Evolutionary conservation across 2,888 invertebrate species (phyloP).

Genomic region (Sicus ferrugineus): DNA sequence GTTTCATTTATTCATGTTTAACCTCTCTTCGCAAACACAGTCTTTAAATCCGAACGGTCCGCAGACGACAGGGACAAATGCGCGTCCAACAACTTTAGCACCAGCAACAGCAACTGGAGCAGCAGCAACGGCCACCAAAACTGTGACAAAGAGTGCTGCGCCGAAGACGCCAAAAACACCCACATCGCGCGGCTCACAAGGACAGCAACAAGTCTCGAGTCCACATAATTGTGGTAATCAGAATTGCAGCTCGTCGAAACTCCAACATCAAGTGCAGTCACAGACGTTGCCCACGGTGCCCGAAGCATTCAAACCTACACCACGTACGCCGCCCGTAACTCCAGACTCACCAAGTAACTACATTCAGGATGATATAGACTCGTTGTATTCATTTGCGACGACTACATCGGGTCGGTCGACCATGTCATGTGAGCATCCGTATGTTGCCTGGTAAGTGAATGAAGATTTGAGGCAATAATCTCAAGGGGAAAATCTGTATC

Average conservation of each 20-base stretch:
- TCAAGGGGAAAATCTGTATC: no score
- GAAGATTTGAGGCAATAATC: no score
- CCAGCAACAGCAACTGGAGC: constrained; percentile 41
- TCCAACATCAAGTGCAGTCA: constrained; percentile 48
- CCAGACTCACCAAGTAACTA: constrained; percentile 68
- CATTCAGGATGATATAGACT: constrained; percentile 77
- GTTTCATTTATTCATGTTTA: constrained; percentile 47
- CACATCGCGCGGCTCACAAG: constrained; percentile 62
- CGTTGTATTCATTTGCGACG: constrained; percentile 80
- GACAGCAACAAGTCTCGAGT: constrained; percentile 2
- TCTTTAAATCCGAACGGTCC: constrained; percentile 62
- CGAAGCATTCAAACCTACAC: constrained; percentile 59
- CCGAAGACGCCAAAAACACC: constrained; percentile 58
- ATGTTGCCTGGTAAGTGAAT: constrained; percentile 71
- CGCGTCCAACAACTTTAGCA: constrained; percentile 44
- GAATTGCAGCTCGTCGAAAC: constrained; percentile 34
- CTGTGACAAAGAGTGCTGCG: constrained; percentile 29
- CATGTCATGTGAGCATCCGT: constrained; percentile 78
- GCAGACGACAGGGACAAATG: constrained; percentile 45
- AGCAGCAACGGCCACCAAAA: constrained; percentile 40
- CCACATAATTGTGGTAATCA: constrained; percentile 22
- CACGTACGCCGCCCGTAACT: constrained; percentile 71
- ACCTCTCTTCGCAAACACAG: constrained; percentile 52
- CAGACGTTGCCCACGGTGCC: constrained; percentile 50
- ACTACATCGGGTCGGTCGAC: constrained; percentile 78